Evolutionary conservation across 2,113 vertebrate species (phyloP).

Genomic region (Tichodroma muraria): DNA sequence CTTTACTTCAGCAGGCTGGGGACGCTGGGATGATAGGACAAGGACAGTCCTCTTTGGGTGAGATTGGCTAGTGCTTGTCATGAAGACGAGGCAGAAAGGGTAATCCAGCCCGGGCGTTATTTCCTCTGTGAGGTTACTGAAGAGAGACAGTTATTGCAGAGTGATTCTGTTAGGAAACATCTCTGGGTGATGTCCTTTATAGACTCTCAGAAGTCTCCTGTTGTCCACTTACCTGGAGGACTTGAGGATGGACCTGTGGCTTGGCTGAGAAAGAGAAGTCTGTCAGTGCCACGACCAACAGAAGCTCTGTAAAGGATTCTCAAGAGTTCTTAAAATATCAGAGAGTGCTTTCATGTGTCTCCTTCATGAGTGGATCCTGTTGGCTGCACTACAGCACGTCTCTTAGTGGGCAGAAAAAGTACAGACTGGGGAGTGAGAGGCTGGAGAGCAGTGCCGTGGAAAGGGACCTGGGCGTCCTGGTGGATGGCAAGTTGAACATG

Average conservation of each 20-base stretch:
- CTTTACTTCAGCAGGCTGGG: neutral
- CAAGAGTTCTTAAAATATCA: neutral
- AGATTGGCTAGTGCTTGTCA: neutral
- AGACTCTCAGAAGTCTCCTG: neutral
- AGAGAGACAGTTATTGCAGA: neutral
- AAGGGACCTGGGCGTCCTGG: too few species aligned
- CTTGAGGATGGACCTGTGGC: neutral
- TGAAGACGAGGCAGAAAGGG: neutral
- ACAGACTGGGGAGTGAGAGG: neutral
- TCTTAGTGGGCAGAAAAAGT: neutral
- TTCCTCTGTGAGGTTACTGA: neutral
- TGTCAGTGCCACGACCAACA: neutral
- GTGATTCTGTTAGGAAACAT: neutral
- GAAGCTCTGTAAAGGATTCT: neutral
- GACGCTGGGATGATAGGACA: neutral
- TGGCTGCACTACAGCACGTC: rapidly evolving
- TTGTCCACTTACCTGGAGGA: neutral
- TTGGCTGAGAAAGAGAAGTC: neutral
- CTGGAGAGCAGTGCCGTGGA: neutral
- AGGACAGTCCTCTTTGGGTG: neutral
- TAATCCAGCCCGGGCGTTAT: neutral
- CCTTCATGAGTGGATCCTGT: neutral
- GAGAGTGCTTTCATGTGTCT: neutral
- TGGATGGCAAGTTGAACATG: rapidly evolving
- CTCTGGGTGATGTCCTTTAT: neutral